Evolutionary conservation across 2,888 invertebrate species (phyloP).

Genomic region (Trachelus troglodyta): DNA sequence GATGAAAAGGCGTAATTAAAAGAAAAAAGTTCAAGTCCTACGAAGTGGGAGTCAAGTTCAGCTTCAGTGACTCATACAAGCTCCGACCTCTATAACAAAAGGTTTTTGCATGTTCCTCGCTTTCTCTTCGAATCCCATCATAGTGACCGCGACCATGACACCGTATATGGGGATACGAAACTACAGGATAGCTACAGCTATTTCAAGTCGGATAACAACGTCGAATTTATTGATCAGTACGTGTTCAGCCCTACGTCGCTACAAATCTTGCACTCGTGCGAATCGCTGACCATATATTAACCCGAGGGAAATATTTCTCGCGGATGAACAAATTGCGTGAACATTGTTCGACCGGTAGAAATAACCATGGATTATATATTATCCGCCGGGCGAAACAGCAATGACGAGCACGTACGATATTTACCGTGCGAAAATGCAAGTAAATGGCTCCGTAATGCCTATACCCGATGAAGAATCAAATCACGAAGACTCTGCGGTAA

Average conservation of each 20-base stretch:
- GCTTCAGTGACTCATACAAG: neutral
- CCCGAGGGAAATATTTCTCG: neutral
- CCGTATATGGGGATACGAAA: neutral
- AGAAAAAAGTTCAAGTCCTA: constrained; percentile 11
- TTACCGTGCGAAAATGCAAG: neutral
- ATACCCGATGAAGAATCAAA: neutral
- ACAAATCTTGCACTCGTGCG: neutral
- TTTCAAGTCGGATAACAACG: neutral
- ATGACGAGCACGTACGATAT: neutral
- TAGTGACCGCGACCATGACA: constrained; percentile 30
- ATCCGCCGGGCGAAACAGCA: neutral
- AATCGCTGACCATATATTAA: too few species aligned
- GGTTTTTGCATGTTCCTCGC: constrained; percentile 13
- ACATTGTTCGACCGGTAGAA: neutral
- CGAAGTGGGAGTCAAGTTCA: neutral
- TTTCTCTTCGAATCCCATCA: constrained; percentile 39
- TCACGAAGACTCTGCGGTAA: neutral
- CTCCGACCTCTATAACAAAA: neutral
- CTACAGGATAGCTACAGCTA: neutral
- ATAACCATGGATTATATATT: neutral
- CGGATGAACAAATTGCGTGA: neutral
- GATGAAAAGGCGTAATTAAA: neutral
- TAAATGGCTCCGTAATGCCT: neutral
- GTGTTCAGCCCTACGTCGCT: neutral
- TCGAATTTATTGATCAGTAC: neutral